Evolutionary conservation across 2,888 invertebrate species (phyloP).

Genomic region (Callinectes sapidus): DNA sequence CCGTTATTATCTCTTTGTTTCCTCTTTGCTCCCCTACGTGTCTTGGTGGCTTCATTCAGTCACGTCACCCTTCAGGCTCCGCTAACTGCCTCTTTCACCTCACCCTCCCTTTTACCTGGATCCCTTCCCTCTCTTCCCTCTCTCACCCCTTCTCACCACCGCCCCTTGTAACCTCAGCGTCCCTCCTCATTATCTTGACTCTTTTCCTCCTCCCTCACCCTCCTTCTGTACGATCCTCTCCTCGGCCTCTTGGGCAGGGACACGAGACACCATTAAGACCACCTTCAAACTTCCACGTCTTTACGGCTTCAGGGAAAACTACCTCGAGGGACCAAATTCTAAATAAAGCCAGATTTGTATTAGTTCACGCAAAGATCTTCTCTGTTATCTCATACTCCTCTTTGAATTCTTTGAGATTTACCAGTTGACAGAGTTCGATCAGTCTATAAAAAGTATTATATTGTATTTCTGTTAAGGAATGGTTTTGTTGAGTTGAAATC

Average conservation of each 20-base stretch:
- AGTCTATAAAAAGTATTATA: neutral
- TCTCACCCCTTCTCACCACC: neutral
- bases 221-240: neutral
- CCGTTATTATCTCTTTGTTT: neutral
- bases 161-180: neutral
- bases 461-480: neutral
- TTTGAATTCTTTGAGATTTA: neutral
- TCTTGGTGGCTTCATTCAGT: neutral
- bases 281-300: slow-evolving; percentile 5
- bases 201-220: slow-evolving; percentile 13
- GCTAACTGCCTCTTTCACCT: slow-evolving; percentile 20
- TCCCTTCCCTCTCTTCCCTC: neutral
- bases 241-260: neutral
- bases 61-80: slow-evolving; percentile 28
- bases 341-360: neutral
- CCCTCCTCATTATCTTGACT: slow-evolving; percentile 10
- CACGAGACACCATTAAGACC: slow-evolving; percentile 27
- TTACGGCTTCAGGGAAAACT: slow-evolving; percentile 16
- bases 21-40: slow-evolving; percentile 18
- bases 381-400: neutral
- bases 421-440: neutral
- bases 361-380: neutral
- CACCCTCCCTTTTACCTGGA: slow-evolving; percentile 17
- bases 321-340: neutral
- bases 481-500: neutral